These are phyloP conservation scores for Caloenas nicobarica DNA, from an alignment of 2,113 vertebrate species.

Conservation along the genomic window DNA sequence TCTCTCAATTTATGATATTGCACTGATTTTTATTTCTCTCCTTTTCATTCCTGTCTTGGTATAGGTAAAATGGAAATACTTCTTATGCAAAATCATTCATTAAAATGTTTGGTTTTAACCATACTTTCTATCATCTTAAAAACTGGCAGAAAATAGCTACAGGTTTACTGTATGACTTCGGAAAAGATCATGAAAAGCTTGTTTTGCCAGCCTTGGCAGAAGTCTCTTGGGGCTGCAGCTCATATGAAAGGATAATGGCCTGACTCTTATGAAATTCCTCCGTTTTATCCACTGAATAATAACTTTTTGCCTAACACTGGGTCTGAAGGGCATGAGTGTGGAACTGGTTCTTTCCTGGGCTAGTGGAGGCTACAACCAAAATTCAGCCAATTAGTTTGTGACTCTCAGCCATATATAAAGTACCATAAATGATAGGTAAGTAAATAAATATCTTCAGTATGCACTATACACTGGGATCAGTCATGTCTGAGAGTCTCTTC, in stretches of 20 bases:
- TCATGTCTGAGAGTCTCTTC: not conserved
- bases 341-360: not conserved
- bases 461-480: accelerated
- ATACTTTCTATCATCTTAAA: not conserved
- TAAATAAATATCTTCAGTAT: not conserved
- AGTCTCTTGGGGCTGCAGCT: not conserved
- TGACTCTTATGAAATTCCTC: not conserved
- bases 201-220: not conserved
- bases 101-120: not conserved
- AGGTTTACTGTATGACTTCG: not conserved
- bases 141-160: not conserved
- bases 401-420: not conserved
- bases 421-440: not conserved
- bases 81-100: not conserved
- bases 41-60: not conserved
- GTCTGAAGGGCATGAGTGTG: not conserved
- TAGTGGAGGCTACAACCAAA: not conserved
- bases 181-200: not conserved
- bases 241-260: not conserved
- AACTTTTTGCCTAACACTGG: not conserved
- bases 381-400: not conserved
- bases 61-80: not conserved
- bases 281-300: not conserved
- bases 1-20: not conserved
- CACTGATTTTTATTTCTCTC: not conserved